phyloP scores from a whole-genome alignment of 2,888 invertebrate species.

The Leucophora obtusa region DNA sequence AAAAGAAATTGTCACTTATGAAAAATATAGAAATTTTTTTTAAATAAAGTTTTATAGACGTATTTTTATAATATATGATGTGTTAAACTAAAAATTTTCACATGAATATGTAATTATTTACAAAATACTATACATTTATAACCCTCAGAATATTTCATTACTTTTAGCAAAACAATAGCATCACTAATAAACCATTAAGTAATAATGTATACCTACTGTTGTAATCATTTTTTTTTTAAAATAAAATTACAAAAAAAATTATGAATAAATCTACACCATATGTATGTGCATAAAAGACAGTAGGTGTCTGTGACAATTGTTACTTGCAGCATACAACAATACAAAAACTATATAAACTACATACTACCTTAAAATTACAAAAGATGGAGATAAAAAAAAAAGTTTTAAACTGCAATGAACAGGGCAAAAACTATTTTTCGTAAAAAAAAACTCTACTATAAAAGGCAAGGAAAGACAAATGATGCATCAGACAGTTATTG shows the following conservation, averaged over 20 bases:
- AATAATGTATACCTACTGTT: constrained; percentile 55
- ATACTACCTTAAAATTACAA: background rate
- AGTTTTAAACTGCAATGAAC: background rate
- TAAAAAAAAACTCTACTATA: constrained; percentile 16
- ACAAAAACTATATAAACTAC: background rate
- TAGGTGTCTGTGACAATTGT: constrained; percentile 62
- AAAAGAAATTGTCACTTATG: background rate
- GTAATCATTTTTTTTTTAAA: constrained; percentile 44
- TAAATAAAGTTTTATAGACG: background rate
- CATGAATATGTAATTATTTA: constrained; percentile 4
- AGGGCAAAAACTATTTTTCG: background rate
- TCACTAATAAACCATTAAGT: constrained; percentile 63
- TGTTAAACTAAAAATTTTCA: background rate
- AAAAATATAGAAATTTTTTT: background rate
- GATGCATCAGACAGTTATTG: constrained; percentile 46
- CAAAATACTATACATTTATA: constrained; percentile 18
- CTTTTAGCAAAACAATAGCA: constrained; percentile 42
- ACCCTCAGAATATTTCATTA: constrained; percentile 24
- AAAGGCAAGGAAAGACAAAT: constrained; percentile 50
- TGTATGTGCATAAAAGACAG: constrained; percentile 28
- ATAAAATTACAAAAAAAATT: background rate
- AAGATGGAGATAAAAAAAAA: constrained; percentile 34
- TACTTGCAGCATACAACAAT: constrained; percentile 20
- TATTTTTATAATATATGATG: background rate
- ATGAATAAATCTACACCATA: background rate